Percentiles rank a stretch among this genome's conserved stretches.
These are phyloP conservation scores for Caenorhabditis afra DNA, from an alignment of 2,888 invertebrate species.

Conservation along the genomic window DNA sequence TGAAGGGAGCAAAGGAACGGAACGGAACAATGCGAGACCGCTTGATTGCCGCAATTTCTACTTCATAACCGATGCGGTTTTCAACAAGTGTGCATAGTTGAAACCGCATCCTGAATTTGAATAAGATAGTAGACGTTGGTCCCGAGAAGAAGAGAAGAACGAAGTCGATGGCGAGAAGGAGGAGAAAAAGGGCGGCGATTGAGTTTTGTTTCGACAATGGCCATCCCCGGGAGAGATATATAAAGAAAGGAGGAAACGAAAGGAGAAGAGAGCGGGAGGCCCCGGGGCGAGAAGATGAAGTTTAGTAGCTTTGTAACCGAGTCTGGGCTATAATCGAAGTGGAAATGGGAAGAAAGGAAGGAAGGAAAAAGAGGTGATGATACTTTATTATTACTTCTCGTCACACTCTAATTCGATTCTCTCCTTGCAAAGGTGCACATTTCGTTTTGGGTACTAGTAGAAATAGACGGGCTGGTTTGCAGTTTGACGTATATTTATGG, in stretches of 20 bases:
- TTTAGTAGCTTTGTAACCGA: slow-evolving; percentile 52
- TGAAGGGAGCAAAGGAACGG: not conserved
- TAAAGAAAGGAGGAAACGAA: slow-evolving; percentile 52
- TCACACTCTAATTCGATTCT: slow-evolving; percentile 22
- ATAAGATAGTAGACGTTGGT: slow-evolving; percentile 60
- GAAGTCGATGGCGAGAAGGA: slow-evolving; percentile 26
- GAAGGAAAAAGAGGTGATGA: slow-evolving; percentile 8
- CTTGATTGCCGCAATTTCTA: slow-evolving; percentile 53
- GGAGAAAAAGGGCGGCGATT: slow-evolving; percentile 55
- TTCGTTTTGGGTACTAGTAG: slow-evolving; percentile 30
- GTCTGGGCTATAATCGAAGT: slow-evolving; percentile 54
- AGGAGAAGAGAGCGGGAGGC: slow-evolving; percentile 3
- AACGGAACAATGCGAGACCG: slow-evolving; percentile 32
- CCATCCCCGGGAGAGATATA: slow-evolving; percentile 66
- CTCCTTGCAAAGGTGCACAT: not conserved
- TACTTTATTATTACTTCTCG: slow-evolving; percentile 20
- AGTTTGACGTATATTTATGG: slow-evolving; percentile 30
- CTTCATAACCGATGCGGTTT: slow-evolving; percentile 40
- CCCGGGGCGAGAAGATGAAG: slow-evolving; percentile 40
- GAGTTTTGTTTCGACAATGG: slow-evolving; percentile 66
- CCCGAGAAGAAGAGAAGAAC: slow-evolving; percentile 32
- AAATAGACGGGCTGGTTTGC: slow-evolving; percentile 26
- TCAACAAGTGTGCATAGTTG: slow-evolving; percentile 36
- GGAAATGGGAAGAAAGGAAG: no score
- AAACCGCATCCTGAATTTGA: slow-evolving; percentile 56